A percentile compares a stretch with the other conserved stretches of the same genome.
phyloP scores from a whole-genome alignment of 1,140 invertebrate genomes.

The Idris sp. region DNA sequence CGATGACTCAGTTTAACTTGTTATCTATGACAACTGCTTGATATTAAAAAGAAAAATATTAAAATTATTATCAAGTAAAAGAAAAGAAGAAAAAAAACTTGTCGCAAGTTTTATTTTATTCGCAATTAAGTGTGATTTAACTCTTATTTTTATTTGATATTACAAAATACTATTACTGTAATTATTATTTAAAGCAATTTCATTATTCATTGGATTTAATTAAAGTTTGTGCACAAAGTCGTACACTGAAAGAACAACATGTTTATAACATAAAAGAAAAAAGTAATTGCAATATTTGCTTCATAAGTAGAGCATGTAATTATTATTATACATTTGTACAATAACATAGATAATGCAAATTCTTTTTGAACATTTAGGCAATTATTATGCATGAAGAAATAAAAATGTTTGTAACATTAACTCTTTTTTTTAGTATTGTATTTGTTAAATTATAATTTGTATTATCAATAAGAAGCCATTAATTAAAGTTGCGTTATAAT shows the following conservation, averaged over 20 bases:
- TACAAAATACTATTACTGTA: background rate
- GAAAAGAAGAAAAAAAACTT: too few species aligned
- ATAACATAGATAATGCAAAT: too few species aligned
- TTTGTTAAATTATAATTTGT: slow-evolving; percentile 8
- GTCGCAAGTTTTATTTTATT: too few species aligned
- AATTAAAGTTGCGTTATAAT: slow-evolving; percentile 24
- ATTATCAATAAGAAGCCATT: slow-evolving; percentile 6
- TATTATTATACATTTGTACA: too few species aligned
- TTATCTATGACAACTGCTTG: too few species aligned
- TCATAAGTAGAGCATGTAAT: slow-evolving; percentile 29
- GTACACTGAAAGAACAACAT: background rate
- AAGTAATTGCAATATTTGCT: slow-evolving; percentile 19
- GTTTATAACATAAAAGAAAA: slow-evolving; percentile 13
- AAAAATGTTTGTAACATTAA: background rate
- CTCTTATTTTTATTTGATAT: too few species aligned
- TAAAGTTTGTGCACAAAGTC: slow-evolving; percentile 4
- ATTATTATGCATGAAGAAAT: slow-evolving; percentile 8
- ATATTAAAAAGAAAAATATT: too few species aligned
- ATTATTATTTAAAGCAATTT: background rate
- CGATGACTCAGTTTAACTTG: too few species aligned
- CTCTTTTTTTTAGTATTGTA: too few species aligned
- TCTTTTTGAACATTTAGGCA: slow-evolving; percentile 16
- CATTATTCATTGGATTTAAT: slow-evolving; percentile 13
- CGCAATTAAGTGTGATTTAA: too few species aligned
- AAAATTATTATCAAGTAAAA: too few species aligned